Conservation (phyloP, 1,140 invertebrate genomes). For the Heliconius eleuchia region DNA sequence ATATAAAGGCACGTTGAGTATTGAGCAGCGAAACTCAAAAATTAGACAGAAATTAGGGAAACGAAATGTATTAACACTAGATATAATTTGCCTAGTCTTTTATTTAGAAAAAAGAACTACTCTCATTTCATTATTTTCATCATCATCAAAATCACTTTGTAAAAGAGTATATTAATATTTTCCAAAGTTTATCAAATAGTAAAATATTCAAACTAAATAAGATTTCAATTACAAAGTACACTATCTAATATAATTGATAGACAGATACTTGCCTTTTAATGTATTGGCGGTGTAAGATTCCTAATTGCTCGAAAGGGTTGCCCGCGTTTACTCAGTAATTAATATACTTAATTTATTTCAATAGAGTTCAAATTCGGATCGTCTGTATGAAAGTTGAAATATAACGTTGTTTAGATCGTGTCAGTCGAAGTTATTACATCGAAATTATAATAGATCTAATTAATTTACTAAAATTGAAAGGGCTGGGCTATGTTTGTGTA, state of each 20-base stretch:
- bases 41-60: too few species aligned
- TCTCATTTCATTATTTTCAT: too few species aligned
- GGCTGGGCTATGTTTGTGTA: not conserved
- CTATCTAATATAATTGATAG: slow-evolving; percentile 49
- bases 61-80: too few species aligned
- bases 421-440: not conserved
- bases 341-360: slow-evolving; percentile 39
- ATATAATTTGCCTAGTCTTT: too few species aligned
- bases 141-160: too few species aligned
- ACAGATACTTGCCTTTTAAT: slow-evolving; percentile 52
- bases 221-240: not conserved
- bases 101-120: too few species aligned
- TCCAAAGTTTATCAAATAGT: not conserved
- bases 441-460: not conserved
- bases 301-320: slow-evolving; percentile 57
- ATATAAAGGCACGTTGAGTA: too few species aligned
- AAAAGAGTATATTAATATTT: too few species aligned
- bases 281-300: slow-evolving; percentile 54
- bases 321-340: slow-evolving; percentile 41
- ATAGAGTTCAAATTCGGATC: not conserved
- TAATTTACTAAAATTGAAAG: not conserved
- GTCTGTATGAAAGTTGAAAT: not conserved
- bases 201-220: not conserved
- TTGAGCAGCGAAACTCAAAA: too few species aligned
- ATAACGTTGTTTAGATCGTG: not conserved